Conservation (phyloP, 2,113 vertebrate genomes). For the Equus przewalskii region DNA sequence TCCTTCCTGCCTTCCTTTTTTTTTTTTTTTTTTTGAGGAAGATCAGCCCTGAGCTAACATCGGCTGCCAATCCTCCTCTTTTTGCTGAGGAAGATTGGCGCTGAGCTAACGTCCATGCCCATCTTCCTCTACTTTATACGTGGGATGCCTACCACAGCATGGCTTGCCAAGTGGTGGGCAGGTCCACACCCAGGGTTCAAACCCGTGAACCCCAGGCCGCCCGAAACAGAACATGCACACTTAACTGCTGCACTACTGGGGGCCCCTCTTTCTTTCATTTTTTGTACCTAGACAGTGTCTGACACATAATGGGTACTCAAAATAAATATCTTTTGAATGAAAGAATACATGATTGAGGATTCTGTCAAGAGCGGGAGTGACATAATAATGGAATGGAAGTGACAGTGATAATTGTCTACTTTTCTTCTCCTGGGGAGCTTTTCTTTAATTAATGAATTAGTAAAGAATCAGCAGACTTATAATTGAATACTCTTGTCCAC, state of each 20-base stretch:
- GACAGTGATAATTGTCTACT: not conserved
- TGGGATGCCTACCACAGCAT: no score
- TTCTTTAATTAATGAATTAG: not conserved
- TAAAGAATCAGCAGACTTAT: not conserved
- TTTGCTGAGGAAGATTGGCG: no score
- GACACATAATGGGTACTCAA: not conserved
- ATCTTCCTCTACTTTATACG: no score
- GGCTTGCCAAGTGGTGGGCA: no score
- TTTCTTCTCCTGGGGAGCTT: not conserved
- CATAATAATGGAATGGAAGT: not conserved
- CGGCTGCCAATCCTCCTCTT: no score
- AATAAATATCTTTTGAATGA: conserved; percentile 35
- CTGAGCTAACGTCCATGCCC: not conserved
- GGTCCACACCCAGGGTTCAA: no score
- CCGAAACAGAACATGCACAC: no score
- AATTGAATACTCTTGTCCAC: not conserved
- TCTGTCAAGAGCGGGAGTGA: not conserved
- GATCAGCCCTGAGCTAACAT: no score
- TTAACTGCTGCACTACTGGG: no score
- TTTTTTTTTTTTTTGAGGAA: not conserved
- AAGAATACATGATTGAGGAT: not conserved
- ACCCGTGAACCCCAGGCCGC: no score
- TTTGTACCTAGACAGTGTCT: no score
- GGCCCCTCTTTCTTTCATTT: not conserved
- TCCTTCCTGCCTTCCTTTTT: not conserved